Conservation (phyloP, 2,888 invertebrate species). For the Resseliella maxima region DNA sequence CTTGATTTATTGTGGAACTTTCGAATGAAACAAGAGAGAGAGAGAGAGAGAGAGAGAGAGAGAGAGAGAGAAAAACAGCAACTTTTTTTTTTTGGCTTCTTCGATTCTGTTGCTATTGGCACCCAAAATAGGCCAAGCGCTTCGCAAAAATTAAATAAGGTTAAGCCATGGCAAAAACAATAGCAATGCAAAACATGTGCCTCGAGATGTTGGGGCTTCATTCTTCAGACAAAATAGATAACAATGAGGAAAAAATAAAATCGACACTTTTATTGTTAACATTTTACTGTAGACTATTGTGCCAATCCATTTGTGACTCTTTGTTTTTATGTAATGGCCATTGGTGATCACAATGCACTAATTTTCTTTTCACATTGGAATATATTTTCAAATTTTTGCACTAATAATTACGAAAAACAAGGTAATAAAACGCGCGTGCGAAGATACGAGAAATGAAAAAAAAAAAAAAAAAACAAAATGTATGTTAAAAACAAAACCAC, state of each 20-base stretch:
- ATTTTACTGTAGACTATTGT: background rate
- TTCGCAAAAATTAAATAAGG: conserved; percentile 9
- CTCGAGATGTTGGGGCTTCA: background rate
- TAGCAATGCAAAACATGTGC: conserved; percentile 13
- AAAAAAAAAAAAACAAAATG: background rate
- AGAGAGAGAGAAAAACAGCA: background rate
- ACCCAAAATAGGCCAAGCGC: conserved; percentile 20
- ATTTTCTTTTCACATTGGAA: background rate
- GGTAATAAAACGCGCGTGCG: background rate
- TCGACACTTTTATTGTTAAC: background rate
- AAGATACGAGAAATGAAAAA: background rate
- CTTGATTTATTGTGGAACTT: conserved; percentile 26
- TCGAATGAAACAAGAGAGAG: background rate
- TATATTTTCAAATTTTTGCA: background rate
- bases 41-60: no score
- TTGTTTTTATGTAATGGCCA: conserved; percentile 14
- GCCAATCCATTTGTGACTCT: background rate
- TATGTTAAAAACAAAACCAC: background rate
- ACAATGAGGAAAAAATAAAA: background rate
- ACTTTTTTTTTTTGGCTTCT: background rate
- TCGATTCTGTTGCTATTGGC: conserved; percentile 45
- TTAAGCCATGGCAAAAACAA: conserved; percentile 23
- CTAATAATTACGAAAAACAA: conserved; percentile 26
- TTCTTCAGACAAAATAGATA: background rate
- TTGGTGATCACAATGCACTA: background rate